Percentiles rank a stretch among this genome's conserved stretches.
phyloP scores from a whole-genome alignment of 2,888 invertebrate genomes.

The Diarsia brunnea region DNA sequence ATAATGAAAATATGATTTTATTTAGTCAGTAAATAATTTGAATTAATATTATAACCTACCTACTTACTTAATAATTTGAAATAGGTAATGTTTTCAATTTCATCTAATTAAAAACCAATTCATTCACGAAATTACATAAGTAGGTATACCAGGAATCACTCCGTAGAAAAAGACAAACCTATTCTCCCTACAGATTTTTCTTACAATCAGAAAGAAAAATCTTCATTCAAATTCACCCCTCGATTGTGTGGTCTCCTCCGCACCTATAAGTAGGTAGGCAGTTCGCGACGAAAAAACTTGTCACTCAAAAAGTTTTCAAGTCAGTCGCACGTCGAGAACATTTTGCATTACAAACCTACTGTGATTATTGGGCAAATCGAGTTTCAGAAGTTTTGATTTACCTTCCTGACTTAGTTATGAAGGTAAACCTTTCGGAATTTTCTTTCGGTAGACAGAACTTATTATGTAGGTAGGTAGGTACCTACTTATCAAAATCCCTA shows the following conservation, averaged over 20 bases:
- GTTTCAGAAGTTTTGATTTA: slow-evolving; percentile 60
- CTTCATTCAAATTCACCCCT: slow-evolving; percentile 70
- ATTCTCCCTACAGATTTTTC: slow-evolving; percentile 17
- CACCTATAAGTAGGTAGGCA: slow-evolving; percentile 6
- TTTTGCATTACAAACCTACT: slow-evolving; percentile 71
- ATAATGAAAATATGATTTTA: too few relatives aligned
- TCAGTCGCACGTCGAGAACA: slow-evolving; percentile 60
- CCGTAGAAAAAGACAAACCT: not conserved
- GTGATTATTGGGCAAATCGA: slow-evolving; percentile 66
- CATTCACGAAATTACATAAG: not conserved
- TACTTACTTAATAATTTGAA: too few relatives aligned
- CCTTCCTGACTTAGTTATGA: slow-evolving; percentile 4
- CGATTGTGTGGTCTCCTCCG: slow-evolving; percentile 23
- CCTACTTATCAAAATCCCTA: not conserved
- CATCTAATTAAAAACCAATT: too few relatives aligned
- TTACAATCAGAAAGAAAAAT: not conserved
- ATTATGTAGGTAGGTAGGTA: not conserved
- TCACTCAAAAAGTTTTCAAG: slow-evolving; percentile 67
- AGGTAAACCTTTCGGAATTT: slow-evolving; percentile 21
- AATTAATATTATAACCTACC: too few relatives aligned
- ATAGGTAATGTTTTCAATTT: too few relatives aligned
- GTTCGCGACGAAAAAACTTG: slow-evolving; percentile 63
- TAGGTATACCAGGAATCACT: not conserved
- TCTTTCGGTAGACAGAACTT: not conserved
- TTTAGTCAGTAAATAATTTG: too few relatives aligned